A percentile compares a stretch with the other conserved stretches of the same genome.
phyloP scores from a whole-genome alignment of 53 echinoderm and acorn worm species.

The Paracentrotus lividus region DNA sequence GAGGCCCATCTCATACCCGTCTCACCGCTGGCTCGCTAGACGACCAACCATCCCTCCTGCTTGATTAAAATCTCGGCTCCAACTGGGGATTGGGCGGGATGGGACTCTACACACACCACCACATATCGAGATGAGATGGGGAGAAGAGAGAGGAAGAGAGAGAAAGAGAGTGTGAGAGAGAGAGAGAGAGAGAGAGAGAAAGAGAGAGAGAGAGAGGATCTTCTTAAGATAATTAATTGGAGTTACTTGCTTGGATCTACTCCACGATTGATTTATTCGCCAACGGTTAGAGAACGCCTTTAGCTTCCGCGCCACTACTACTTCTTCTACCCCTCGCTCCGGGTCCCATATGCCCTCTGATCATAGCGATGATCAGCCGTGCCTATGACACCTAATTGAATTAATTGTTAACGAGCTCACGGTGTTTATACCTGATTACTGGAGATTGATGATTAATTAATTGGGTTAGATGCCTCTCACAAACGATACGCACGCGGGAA shows the following conservation, averaged over 20 bases:
- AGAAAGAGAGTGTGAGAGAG: not conserved
- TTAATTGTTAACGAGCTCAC: constrained; percentile 77
- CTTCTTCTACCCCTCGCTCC: not conserved
- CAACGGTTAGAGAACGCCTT: constrained; percentile 56
- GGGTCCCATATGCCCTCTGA: constrained; percentile 63
- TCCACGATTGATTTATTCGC: constrained; percentile 60
- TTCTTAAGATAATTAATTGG: constrained; percentile 62
- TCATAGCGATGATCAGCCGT: constrained; percentile 23
- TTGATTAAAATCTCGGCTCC: constrained; percentile 67
- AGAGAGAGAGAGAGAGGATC: not conserved
- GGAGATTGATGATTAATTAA: constrained; percentile 73
- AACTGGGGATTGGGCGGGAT: not conserved
- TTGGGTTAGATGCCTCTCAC: constrained; percentile 65
- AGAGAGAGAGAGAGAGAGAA: not conserved
- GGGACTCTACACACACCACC: not conserved
- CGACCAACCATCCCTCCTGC: not conserved
- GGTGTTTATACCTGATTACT: constrained; percentile 77
- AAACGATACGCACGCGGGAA: constrained; percentile 35
- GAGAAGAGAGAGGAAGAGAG: constrained; percentile 34
- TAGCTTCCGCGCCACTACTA: constrained; percentile 3
- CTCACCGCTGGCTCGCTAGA: constrained; percentile 40
- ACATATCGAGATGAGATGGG: no score
- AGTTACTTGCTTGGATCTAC: constrained; percentile 49
- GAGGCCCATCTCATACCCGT: not conserved
- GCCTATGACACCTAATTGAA: constrained; percentile 71